Evolutionary conservation across 92 coral and sea anemone species (phyloP).

Genomic region (Zoanthus sociatus): DNA sequence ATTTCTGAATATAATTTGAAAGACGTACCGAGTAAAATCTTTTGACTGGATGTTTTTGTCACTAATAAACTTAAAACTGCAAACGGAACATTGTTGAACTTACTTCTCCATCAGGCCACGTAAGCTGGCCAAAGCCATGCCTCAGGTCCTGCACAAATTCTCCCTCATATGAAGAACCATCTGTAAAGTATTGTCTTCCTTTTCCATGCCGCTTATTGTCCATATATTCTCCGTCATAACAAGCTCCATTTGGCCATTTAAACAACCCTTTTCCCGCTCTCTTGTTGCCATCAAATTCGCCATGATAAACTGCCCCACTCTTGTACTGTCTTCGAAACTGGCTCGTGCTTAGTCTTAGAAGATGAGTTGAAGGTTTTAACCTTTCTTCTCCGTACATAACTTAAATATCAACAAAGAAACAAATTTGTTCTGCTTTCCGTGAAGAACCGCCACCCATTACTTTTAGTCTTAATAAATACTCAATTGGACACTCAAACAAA

Average conservation of each 20-base stretch:
- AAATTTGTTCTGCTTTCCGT: neutral
- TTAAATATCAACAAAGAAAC: neutral
- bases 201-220: slow-evolving; percentile 91
- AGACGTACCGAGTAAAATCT: neutral
- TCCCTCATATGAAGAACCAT: slow-evolving; percentile 88
- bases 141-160: slow-evolving; percentile 82
- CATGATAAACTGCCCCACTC: slow-evolving; percentile 91
- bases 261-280: slow-evolving; percentile 89
- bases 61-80: neutral
- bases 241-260: slow-evolving; percentile 97
- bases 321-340: slow-evolving; percentile 84
- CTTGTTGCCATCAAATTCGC: slow-evolving; percentile 86
- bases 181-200: slow-evolving; percentile 94
- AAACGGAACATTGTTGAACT: neutral
- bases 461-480: neutral
- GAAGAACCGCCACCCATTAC: slow-evolving; percentile 4
- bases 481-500: neutral
- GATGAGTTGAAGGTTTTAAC: slow-evolving; percentile 63
- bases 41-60: neutral
- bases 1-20: neutral
- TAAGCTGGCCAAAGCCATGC: slow-evolving; percentile 85
- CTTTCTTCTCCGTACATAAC: slow-evolving; percentile 31
- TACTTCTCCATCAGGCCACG: slow-evolving; percentile 96
- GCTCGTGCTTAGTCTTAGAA: slow-evolving; percentile 88
- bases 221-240: slow-evolving; percentile 93